A percentile compares a stretch with the other conserved stretches of the same genome.
phyloP scores from a whole-genome alignment of 2,888 invertebrate species.

The Polyommatus iphigenia region DNA sequence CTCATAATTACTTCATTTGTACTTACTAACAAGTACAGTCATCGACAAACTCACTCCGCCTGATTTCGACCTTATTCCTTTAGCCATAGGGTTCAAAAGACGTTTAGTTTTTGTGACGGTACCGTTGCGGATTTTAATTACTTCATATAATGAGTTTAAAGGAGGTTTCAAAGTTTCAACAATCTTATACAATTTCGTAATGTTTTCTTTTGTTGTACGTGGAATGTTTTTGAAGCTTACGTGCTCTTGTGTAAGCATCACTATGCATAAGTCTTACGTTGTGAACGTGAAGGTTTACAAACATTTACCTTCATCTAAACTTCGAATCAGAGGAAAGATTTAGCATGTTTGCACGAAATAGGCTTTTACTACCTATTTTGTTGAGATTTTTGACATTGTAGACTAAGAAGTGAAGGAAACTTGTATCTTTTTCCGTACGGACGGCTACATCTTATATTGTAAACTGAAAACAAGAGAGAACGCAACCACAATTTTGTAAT shows the following conservation, averaged over 20 bases:
- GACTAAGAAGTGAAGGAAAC: background rate
- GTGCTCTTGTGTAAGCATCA: background rate
- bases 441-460: background rate
- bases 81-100: background rate
- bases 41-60: background rate
- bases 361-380: too few relatives aligned
- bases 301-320: too few relatives aligned
- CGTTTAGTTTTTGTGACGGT: background rate
- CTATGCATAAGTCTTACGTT: background rate
- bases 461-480: background rate
- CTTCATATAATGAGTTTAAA: slow-evolving; percentile 3
- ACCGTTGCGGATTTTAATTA: background rate
- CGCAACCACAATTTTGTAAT: too few relatives aligned
- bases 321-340: too few relatives aligned
- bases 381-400: too few relatives aligned
- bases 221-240: background rate
- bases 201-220: background rate
- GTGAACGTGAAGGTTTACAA: too few relatives aligned
- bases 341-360: too few relatives aligned
- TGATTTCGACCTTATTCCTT: background rate
- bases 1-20: slow-evolving; percentile 8
- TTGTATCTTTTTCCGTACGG: background rate
- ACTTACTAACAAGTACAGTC: background rate
- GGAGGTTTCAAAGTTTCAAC: slow-evolving; percentile 5
- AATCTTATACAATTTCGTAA: background rate